These are phyloP conservation scores for Timema podura DNA, from an alignment of 2,888 invertebrate species.

Conservation along the genomic window DNA sequence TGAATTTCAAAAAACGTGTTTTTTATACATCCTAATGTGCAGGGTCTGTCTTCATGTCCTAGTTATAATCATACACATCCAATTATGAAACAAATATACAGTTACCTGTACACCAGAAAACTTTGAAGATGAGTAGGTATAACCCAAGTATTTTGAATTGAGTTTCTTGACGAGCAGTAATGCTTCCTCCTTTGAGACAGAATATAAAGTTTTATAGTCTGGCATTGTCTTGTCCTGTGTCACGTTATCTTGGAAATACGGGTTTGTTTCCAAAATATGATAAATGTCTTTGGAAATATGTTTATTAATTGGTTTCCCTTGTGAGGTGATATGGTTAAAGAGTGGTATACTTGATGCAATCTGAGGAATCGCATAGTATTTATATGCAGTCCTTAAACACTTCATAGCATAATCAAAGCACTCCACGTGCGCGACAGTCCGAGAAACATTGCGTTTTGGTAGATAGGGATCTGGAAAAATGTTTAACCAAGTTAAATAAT, in stretches of 20 bases:
- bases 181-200: background rate
- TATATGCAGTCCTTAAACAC: constrained; percentile 45
- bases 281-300: too few species aligned
- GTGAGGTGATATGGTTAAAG: too few species aligned
- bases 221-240: too few species aligned
- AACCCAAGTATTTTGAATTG: background rate
- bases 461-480: constrained; percentile 47
- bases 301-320: too few species aligned
- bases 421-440: constrained; percentile 44
- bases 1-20: too few species aligned
- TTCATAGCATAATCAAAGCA: constrained; percentile 48
- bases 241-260: too few species aligned
- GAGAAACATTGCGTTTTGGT: constrained; percentile 46
- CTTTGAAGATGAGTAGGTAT: background rate
- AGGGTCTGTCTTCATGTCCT: too few species aligned
- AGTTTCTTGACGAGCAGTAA: background rate
- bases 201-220: too few species aligned
- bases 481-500: constrained; percentile 8
- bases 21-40: too few species aligned
- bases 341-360: constrained; percentile 26
- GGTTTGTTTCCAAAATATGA: too few species aligned
- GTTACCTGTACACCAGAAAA: background rate
- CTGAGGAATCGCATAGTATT: constrained; percentile 48
- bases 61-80: too few species aligned
- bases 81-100: too few species aligned